phyloP scores from a whole-genome alignment of 2,797 vertebrate species.

The Harpagifer antarcticus region DNA sequence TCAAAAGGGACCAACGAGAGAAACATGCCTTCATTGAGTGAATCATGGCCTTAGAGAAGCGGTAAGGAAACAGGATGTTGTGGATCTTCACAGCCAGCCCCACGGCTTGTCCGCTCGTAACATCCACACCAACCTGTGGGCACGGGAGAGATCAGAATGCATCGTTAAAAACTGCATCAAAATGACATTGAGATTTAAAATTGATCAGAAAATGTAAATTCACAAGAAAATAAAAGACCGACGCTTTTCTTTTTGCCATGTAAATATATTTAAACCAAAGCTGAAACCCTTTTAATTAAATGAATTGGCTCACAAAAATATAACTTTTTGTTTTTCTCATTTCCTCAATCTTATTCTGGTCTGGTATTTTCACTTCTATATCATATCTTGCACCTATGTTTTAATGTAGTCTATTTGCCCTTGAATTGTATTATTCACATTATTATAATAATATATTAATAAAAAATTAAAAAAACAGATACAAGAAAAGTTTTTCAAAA shows the following conservation, averaged over 20 bases:
- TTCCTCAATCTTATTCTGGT: too few relatives aligned
- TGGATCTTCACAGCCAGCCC: constrained; percentile 94
- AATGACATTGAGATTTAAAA: neutral
- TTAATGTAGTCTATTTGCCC: too few relatives aligned
- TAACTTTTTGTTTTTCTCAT: too few relatives aligned
- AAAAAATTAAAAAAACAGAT: neutral
- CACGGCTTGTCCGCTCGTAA: constrained; percentile 89
- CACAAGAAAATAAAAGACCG: too few relatives aligned
- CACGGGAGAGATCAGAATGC: constrained; percentile 1
- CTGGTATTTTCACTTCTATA: too few relatives aligned
- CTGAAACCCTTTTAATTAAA: too few relatives aligned
- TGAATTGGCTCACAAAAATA: too few relatives aligned
- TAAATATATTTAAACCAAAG: too few relatives aligned
- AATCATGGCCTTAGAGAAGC: constrained; percentile 98
- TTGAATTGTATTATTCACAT: too few relatives aligned
- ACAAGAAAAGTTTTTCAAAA: neutral
- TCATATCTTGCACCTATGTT: too few relatives aligned
- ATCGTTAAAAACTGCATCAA: neutral
- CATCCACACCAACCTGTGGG: constrained; percentile 90
- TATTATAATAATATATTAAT: too few relatives aligned
- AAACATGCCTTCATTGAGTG: constrained; percentile 91
- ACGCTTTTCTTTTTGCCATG: too few relatives aligned
- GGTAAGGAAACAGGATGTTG: constrained; percentile 95
- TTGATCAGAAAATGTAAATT: neutral
- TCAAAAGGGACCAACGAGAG: neutral